These are phyloP conservation scores for Lottia scabra DNA, from an alignment of 2,888 invertebrate genomes.

Conservation along the genomic window DNA sequence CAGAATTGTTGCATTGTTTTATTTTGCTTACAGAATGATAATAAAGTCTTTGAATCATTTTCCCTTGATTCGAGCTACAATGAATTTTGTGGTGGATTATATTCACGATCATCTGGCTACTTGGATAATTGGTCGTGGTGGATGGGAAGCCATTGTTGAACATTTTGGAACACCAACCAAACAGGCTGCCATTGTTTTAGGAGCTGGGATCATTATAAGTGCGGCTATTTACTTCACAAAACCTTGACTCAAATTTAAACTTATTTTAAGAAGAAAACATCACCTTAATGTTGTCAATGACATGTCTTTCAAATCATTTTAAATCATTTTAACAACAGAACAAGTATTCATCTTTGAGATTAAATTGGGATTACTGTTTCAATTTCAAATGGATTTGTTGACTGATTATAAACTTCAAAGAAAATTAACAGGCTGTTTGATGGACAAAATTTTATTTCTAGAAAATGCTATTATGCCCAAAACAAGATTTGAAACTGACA, in stretches of 20 bases:
- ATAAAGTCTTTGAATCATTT: conserved; percentile 62
- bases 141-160: conserved; percentile 67
- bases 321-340: no score
- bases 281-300: no score
- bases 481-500: no score
- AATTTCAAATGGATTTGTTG: no score
- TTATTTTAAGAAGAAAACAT: no score
- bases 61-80: conserved; percentile 59
- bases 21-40: conserved; percentile 68
- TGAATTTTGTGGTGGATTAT: conserved; percentile 66
- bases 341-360: no score
- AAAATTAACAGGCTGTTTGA: no score
- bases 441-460: no score
- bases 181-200: conserved; percentile 51
- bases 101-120: conserved; percentile 62
- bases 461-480: no score
- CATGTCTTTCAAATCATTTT: no score
- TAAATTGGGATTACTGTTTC: no score
- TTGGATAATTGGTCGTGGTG: conserved; percentile 67
- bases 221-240: conserved; percentile 37
- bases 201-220: conserved; percentile 43
- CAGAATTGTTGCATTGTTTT: conserved; percentile 66
- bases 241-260: neutral
- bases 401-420: no score
- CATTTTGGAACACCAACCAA: conserved; percentile 64